phyloP scores from a whole-genome alignment of 2,113 vertebrate genomes.

The Oreotrochilus melanogaster region DNA sequence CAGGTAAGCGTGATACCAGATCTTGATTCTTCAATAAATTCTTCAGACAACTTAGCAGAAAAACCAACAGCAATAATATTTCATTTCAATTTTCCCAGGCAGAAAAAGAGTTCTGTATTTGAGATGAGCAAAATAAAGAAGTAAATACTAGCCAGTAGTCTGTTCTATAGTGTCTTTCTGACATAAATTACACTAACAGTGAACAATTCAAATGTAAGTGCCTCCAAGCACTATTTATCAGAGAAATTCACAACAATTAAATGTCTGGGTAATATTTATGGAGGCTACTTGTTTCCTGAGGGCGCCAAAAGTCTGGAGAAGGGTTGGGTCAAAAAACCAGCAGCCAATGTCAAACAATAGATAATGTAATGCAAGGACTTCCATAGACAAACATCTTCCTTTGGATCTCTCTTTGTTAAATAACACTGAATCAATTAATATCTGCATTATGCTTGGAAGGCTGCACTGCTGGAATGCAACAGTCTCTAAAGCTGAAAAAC shows the following conservation, averaged over 20 bases:
- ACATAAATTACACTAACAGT: background rate
- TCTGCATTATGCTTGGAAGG: background rate
- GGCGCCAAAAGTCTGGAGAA: conserved; percentile 55
- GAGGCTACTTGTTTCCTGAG: conserved; percentile 39
- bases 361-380: background rate
- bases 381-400: background rate
- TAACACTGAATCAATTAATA: background rate
- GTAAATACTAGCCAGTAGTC: background rate
- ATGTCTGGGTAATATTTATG: conserved; percentile 47
- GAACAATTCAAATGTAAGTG: conserved; percentile 5
- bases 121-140: background rate
- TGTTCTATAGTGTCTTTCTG: conserved; percentile 25
- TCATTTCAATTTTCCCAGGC: background rate
- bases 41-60: background rate
- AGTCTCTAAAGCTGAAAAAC: background rate
- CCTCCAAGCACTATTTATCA: conserved; percentile 41
- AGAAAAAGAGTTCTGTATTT: background rate
- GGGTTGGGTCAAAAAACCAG: conserved; percentile 14
- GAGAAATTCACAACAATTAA: conserved; percentile 50
- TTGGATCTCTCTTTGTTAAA: background rate
- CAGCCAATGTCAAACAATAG: conserved; percentile 37
- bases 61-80: background rate
- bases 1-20: background rate
- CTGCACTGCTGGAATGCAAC: background rate
- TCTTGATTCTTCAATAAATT: background rate